Percentiles rank a stretch among this genome's conserved stretches.
These are phyloP conservation scores for Etia nguti DNA, from an alignment of 2,113 vertebrate genomes.

Conservation along the genomic window DNA sequence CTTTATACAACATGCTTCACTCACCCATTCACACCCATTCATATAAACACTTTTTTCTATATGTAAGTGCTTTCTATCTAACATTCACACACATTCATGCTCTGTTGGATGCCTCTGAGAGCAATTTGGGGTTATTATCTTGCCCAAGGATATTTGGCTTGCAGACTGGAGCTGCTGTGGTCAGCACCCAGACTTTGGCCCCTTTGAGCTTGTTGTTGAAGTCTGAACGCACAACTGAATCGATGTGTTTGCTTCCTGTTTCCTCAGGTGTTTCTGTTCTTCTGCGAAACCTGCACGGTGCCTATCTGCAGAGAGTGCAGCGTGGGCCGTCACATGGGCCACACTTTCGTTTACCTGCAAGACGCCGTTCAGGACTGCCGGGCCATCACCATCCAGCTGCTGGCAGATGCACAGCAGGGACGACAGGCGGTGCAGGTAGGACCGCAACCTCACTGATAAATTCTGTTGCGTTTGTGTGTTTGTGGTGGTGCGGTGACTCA, in stretches of 20 bases:
- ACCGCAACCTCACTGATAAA: background rate
- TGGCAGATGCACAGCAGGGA: constrained; percentile 94
- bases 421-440: constrained; percentile 94
- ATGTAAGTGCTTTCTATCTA: background rate
- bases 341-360: constrained; percentile 95
- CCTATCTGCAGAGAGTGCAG: constrained; percentile 98
- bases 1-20: background rate
- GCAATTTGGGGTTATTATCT: background rate
- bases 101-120: background rate
- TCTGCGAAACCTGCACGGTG: constrained; percentile 93
- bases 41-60: background rate
- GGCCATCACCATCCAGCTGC: constrained; percentile 91
- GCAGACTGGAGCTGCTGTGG: background rate
- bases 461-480: background rate
- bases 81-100: background rate
- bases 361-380: constrained; percentile 94
- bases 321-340: constrained; percentile 86
- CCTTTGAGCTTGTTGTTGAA: background rate
- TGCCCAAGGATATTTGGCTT: background rate
- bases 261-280: constrained; percentile 89
- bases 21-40: background rate
- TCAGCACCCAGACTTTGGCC: background rate
- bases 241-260: background rate
- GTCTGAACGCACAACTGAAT: background rate
- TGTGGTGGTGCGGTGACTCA: background rate